Percentiles rank a stretch among this genome's conserved stretches.
Conservation (phyloP, 1,140 invertebrate genomes). For the Hylaeus anthracinus region DNA sequence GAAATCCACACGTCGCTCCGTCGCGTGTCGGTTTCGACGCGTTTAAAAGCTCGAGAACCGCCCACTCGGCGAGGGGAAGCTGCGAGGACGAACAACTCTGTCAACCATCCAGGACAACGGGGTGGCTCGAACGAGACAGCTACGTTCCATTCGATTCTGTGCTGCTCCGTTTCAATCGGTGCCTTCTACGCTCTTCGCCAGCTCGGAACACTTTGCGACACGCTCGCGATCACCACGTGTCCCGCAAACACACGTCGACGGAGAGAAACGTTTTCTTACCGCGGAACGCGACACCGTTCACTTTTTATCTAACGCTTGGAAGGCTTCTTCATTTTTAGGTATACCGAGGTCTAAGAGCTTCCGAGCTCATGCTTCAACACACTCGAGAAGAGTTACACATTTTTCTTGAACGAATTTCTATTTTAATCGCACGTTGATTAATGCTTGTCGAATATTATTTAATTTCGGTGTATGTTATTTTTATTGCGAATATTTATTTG, state of each 20-base stretch:
- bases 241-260: background rate
- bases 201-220: background rate
- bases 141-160: constrained; percentile 40
- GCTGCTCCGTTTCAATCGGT: constrained; percentile 13
- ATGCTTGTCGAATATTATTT: no score
- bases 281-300: no score
- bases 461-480: no score
- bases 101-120: constrained; percentile 36
- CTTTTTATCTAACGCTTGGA: no score
- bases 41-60: constrained; percentile 11
- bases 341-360: no score
- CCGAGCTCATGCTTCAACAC: no score
- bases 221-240: constrained; percentile 9
- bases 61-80: no score
- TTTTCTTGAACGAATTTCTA: no score
- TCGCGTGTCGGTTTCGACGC: constrained; percentile 17
- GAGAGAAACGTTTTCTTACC: background rate
- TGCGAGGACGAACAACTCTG: constrained; percentile 4
- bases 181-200: background rate
- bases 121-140: constrained; percentile 21
- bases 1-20: background rate
- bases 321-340: no score
- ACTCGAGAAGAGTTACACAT: no score
- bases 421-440: no score
- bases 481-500: no score